Percentiles rank a stretch among this genome's conserved stretches.
phyloP scores from a whole-genome alignment of 2,113 vertebrate species.

The Scomber japonicus region DNA sequence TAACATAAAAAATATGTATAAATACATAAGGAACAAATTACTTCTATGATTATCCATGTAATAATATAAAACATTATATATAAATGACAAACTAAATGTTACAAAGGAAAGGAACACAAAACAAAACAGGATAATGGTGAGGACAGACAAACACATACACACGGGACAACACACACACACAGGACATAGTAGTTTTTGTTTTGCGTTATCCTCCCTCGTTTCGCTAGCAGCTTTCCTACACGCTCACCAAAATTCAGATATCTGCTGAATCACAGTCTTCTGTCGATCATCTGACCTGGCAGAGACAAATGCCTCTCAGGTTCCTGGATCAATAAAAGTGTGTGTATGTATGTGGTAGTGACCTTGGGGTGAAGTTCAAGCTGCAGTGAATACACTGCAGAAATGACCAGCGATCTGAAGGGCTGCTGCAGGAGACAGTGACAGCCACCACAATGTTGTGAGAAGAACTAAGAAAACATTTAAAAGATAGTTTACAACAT shows the following conservation, averaged over 20 bases:
- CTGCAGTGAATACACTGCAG: slow-evolving; percentile 41
- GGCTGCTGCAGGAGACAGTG: background rate
- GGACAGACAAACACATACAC: slow-evolving; percentile 59
- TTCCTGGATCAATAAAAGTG: slow-evolving; percentile 57
- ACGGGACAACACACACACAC: slow-evolving; percentile 53
- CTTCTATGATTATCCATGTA: background rate
- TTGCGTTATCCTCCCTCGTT: slow-evolving; percentile 37
- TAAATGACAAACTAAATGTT: slow-evolving; percentile 16
- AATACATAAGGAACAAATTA: background rate
- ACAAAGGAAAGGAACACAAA: slow-evolving; percentile 48
- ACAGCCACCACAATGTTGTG: background rate
- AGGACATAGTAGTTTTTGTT: slow-evolving; percentile 57
- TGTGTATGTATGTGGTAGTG: background rate
- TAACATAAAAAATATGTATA: background rate
- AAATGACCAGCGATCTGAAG: slow-evolving; percentile 7
- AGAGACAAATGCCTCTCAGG: slow-evolving; percentile 45
- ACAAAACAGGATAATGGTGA: slow-evolving; percentile 66
- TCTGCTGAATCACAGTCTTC: slow-evolving; percentile 38
- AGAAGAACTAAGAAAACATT: background rate
- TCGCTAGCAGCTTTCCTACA: background rate
- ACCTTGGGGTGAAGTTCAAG: slow-evolving; percentile 42
- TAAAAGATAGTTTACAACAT: background rate
- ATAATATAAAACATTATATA: background rate
- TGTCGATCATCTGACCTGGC: slow-evolving; percentile 26
- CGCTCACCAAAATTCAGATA: background rate